phyloP scores from a whole-genome alignment of 2,113 vertebrate species.

The Sander lucioperca region DNA sequence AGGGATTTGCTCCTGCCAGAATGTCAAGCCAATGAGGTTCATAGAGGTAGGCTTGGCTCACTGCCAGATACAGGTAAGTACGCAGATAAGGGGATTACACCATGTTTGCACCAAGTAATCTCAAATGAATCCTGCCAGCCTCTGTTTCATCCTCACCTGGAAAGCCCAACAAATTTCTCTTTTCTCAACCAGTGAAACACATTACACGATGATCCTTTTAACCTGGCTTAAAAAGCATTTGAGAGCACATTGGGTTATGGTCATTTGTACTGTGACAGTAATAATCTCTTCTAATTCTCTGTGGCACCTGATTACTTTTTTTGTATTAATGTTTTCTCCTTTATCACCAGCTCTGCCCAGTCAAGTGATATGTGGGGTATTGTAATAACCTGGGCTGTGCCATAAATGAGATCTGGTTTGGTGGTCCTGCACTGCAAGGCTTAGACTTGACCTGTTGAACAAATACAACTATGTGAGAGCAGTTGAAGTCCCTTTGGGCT shows the following conservation, averaged over 20 bases:
- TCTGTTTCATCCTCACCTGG: conserved; percentile 77
- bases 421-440: conserved; percentile 36
- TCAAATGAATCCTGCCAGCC: conserved; percentile 79
- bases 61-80: conserved; percentile 82
- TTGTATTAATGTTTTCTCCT: conserved; percentile 35
- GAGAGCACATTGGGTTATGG: conserved; percentile 48
- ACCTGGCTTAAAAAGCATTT: conserved; percentile 52
- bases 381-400: conserved; percentile 43
- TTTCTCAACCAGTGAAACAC: conserved; percentile 48
- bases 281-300: conserved; percentile 64
- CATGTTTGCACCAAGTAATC: conserved; percentile 79
- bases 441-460: conserved; percentile 68
- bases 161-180: conserved; percentile 55
- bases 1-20: conserved; percentile 80
- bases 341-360: conserved; percentile 46
- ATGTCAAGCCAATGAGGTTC: conserved; percentile 78
- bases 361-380: conserved; percentile 22
- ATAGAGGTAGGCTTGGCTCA: conserved; percentile 76
- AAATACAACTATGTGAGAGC: conserved; percentile 52
- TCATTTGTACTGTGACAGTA: conserved; percentile 61
- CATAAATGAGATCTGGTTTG: conserved; percentile 43
- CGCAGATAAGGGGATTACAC: conserved; percentile 83
- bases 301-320: conserved; percentile 48
- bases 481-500: conserved; percentile 43
- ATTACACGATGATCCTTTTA: conserved; percentile 60